Conservation (phyloP, 2,797 vertebrate genomes). For the Pseudomugil gertrudae region DNA sequence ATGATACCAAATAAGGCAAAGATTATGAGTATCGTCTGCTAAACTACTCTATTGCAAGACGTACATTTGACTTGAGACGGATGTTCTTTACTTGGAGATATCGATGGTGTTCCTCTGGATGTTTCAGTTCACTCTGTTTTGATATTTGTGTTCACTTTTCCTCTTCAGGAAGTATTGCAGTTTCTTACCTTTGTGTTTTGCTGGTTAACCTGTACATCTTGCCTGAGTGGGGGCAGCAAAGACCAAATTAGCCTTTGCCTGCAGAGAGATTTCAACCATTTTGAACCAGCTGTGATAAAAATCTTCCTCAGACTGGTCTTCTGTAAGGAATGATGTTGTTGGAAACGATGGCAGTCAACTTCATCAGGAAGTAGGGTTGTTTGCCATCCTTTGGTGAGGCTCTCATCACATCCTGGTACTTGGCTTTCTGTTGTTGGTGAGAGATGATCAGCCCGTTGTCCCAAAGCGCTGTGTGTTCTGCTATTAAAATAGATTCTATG, state of each 20-base stretch:
- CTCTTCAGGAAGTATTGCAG: background rate
- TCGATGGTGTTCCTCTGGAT: background rate
- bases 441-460: background rate
- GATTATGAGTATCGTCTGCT: background rate
- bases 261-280: background rate
- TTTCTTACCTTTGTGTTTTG: background rate
- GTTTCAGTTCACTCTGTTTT: background rate
- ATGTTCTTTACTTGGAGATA: background rate
- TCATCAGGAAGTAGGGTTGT: background rate
- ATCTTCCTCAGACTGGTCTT: background rate
- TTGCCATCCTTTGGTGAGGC: background rate
- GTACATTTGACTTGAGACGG: too few relatives aligned
- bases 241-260: background rate
- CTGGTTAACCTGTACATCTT: background rate
- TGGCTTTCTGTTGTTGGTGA: constrained; percentile 1
- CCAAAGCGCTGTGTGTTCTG: background rate
- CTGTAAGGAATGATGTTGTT: background rate
- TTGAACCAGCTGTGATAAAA: background rate
- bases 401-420: background rate
- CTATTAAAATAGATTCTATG: background rate
- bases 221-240: background rate
- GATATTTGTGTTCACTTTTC: background rate
- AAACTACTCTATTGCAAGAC: background rate
- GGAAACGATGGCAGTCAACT: background rate
- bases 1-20: background rate